phyloP scores from a whole-genome alignment of 2,888 invertebrate species.

The Bombylius discolor region DNA sequence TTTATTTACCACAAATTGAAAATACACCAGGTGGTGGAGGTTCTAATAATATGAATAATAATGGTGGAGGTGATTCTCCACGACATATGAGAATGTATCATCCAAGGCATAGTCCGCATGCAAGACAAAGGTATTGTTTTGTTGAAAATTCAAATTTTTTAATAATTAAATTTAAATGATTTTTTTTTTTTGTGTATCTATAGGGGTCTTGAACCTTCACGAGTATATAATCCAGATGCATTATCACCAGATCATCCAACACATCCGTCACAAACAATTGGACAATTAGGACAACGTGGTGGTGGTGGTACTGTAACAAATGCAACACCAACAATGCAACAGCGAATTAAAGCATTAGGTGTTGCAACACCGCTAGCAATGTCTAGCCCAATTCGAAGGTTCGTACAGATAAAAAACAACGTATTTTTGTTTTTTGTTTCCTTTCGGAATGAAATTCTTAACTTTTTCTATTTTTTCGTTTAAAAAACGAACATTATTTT shows the following conservation, averaged over 20 bases:
- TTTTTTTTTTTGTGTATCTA: too few species aligned
- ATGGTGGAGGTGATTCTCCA: slow-evolving; percentile 39
- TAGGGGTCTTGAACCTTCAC: slow-evolving; percentile 50
- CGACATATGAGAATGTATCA: slow-evolving; percentile 38
- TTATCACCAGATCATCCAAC: slow-evolving; percentile 46
- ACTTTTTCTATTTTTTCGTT: not conserved
- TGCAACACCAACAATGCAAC: slow-evolving; percentile 74
- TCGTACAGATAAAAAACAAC: slow-evolving; percentile 21
- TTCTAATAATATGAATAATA: slow-evolving; percentile 21
- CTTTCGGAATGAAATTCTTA: not conserved
- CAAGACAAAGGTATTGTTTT: slow-evolving; percentile 49
- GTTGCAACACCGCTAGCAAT: slow-evolving; percentile 79
- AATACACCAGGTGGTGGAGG: slow-evolving; percentile 16
- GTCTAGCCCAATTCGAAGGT: slow-evolving; percentile 81
- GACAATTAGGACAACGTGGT: slow-evolving; percentile 37
- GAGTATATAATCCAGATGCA: slow-evolving; percentile 47
- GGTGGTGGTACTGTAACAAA: slow-evolving; percentile 37
- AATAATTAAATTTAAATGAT: not conserved
- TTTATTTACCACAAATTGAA: slow-evolving; percentile 64
- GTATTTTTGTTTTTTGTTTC: not conserved
- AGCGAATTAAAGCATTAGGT: slow-evolving; percentile 77
- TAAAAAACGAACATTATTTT: not conserved
- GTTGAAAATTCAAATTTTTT: not conserved
- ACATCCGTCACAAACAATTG: slow-evolving; percentile 24
- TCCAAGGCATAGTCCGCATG: slow-evolving; percentile 65